Conservation (phyloP, 1,140 invertebrate species). For the Belonocnema kinseyi region DNA sequence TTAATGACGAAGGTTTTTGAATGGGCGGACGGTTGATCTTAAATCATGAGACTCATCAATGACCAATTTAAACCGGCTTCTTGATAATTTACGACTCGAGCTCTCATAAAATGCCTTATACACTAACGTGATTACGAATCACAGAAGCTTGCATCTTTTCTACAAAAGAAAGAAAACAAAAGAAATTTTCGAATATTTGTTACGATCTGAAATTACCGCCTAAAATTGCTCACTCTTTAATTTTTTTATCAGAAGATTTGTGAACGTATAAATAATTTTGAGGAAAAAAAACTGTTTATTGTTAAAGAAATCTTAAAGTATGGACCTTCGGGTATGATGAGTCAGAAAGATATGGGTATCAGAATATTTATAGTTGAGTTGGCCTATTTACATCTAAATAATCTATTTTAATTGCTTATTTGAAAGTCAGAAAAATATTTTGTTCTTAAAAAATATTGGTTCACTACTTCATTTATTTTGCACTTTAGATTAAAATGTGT, state of each 20-base stretch:
- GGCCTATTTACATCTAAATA: conserved; percentile 12
- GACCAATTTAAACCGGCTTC: conserved; percentile 29
- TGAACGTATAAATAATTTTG: no score
- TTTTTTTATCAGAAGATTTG: no score
- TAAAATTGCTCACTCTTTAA: no score
- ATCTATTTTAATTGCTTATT: background rate
- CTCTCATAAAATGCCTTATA: conserved; percentile 8
- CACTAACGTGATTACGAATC: background rate
- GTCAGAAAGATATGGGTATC: background rate
- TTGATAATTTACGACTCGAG: conserved; percentile 36
- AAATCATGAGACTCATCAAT: conserved; percentile 41
- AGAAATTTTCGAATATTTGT: background rate
- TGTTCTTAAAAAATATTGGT: background rate
- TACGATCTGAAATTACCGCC: background rate
- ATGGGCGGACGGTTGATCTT: conserved; percentile 32
- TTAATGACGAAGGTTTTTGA: conserved; percentile 39
- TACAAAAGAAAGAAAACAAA: background rate
- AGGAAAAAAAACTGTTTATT: background rate
- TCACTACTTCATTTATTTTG: no score
- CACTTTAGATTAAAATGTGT: no score
- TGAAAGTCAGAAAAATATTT: background rate
- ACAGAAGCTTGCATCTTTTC: background rate
- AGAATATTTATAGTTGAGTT: conserved; percentile 7
- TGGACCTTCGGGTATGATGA: conserved; percentile 1
- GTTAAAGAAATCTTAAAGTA: background rate